A percentile compares a stretch with the other conserved stretches of the same genome.
phyloP scores from a whole-genome alignment of 1,140 invertebrate genomes.

The Medauroidea extradentata region DNA sequence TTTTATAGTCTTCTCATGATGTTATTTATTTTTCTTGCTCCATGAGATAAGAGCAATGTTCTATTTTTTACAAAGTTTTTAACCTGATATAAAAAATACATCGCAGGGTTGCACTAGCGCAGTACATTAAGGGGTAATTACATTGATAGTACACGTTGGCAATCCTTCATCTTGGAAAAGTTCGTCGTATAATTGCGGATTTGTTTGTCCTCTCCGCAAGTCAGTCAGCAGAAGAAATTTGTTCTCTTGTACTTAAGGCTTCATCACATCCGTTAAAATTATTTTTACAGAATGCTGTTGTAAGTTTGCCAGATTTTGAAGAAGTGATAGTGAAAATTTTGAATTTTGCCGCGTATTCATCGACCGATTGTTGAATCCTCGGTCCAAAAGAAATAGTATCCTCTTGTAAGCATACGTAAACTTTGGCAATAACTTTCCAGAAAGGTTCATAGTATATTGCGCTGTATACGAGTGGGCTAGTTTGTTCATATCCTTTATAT shows the following conservation, averaged over 20 bases:
- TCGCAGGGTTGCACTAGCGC: slow-evolving; percentile 7
- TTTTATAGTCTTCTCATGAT: slow-evolving; percentile 1
- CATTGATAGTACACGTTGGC: no score
- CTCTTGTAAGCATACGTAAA: slow-evolving; percentile 19
- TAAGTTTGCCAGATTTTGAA: slow-evolving; percentile 9
- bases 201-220: slow-evolving; percentile 7
- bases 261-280: neutral
- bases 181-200: slow-evolving; percentile 3
- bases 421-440: no score
- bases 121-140: neutral
- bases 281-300: neutral
- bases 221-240: slow-evolving; percentile 4
- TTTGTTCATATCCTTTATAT: neutral
- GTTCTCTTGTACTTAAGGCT: neutral
- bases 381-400: slow-evolving; percentile 18
- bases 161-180: slow-evolving; percentile 1
- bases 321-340: slow-evolving; percentile 11
- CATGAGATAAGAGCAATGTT: slow-evolving; percentile 2
- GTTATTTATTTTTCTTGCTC: neutral
- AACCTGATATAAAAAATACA: slow-evolving; percentile 10
- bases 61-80: slow-evolving; percentile 13
- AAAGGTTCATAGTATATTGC: no score
- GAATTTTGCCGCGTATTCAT: slow-evolving; percentile 8
- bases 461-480: no score
- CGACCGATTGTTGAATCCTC: slow-evolving; percentile 10